These are phyloP conservation scores for Parazoanthus darwini DNA, from an alignment of 92 coral and sea anemone genomes.

Conservation along the genomic window DNA sequence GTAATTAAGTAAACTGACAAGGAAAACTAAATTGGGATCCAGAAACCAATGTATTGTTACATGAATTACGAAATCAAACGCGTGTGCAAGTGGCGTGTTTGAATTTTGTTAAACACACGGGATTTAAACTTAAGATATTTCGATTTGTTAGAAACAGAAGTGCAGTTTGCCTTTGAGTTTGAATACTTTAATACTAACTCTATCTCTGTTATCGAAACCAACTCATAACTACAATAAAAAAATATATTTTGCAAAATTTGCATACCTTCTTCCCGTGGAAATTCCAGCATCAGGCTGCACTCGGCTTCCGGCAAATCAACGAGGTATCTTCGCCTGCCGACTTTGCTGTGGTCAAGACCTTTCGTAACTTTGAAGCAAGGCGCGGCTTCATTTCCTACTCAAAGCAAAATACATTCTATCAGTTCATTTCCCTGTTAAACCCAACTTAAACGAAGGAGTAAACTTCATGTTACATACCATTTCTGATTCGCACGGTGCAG, in stretches of 20 bases:
- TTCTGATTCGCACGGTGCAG: constrained; percentile 68
- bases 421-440: neutral
- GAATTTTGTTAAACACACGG: neutral
- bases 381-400: constrained; percentile 67
- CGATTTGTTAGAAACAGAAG: neutral
- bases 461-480: constrained; percentile 46
- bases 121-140: too few relatives aligned
- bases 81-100: neutral
- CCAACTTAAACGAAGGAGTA: neutral
- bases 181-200: neutral
- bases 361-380: constrained; percentile 73
- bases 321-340: constrained; percentile 83
- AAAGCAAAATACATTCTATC: neutral
- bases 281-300: constrained; percentile 68
- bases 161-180: neutral
- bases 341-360: constrained; percentile 84
- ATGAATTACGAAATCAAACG: neutral
- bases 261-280: constrained; percentile 71
- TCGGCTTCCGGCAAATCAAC: constrained; percentile 77
- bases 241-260: neutral
- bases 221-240: neutral
- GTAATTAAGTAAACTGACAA: neutral
- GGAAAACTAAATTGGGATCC: neutral
- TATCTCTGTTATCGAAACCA: neutral
- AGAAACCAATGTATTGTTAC: constrained; percentile 4